A percentile compares a stretch with the other conserved stretches of the same genome.
These are phyloP conservation scores for Tinea semifulvella DNA, from an alignment of 2,888 invertebrate genomes.

Conservation along the genomic window DNA sequence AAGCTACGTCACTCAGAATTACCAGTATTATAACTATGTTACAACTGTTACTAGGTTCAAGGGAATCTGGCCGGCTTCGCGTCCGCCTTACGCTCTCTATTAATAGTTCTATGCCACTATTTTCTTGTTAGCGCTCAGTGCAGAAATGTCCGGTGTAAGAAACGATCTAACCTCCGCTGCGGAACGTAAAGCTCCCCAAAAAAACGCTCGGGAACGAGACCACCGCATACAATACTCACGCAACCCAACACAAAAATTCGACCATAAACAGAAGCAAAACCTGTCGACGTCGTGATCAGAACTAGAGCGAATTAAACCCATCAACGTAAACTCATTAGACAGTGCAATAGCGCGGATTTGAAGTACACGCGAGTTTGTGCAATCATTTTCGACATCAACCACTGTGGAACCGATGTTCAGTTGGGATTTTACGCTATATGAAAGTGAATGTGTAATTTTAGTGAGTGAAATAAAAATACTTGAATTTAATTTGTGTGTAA, in stretches of 20 bases:
- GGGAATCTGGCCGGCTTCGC: conserved; percentile 60
- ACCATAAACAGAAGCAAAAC: conserved; percentile 3
- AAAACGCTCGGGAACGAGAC: conserved; percentile 28
- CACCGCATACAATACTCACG: conserved; percentile 17
- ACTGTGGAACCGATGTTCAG: conserved; percentile 42
- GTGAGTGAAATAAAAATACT: background rate
- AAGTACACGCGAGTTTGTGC: conserved; percentile 45
- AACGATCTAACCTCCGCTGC: conserved; percentile 42
- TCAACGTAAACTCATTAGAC: conserved; percentile 43
- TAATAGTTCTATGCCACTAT: conserved; percentile 58
- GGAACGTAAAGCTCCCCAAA: conserved; percentile 31
- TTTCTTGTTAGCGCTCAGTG: conserved; percentile 46
- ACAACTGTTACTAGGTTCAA: conserved; percentile 52
- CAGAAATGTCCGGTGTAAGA: conserved; percentile 60
- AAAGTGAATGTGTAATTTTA: conserved; percentile 26
- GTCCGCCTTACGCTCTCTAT: conserved; percentile 46
- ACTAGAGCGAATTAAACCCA: conserved; percentile 32
- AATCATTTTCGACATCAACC: conserved; percentile 41
- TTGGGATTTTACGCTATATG: conserved; percentile 39
- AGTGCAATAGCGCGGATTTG: conserved; percentile 44
- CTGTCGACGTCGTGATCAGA: background rate
- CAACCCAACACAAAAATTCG: background rate
- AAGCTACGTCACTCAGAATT: conserved; percentile 11
- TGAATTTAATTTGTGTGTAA: no score
- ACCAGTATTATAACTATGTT: conserved; percentile 9